Evolutionary conservation across 2,888 invertebrate species (phyloP).

Genomic region (Agrenia bidenticulata): DNA sequence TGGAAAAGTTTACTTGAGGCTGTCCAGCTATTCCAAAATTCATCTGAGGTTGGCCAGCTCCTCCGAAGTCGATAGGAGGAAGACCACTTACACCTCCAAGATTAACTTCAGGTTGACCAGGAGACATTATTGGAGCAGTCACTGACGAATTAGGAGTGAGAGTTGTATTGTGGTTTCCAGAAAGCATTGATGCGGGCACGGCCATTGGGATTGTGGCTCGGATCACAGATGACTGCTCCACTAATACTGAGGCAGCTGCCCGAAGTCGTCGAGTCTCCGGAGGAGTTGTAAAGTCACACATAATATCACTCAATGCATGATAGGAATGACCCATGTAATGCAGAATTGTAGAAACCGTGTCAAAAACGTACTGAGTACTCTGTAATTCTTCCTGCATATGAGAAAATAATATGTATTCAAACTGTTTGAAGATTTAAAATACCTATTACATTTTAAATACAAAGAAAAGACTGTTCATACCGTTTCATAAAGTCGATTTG

Average conservation of each 20-base stretch:
- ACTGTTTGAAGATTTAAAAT: too few relatives aligned
- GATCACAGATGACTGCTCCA: constrained; percentile 68
- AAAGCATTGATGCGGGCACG: constrained; percentile 23
- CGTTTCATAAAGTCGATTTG: constrained; percentile 39
- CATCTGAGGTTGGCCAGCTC: constrained; percentile 21
- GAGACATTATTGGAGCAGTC: constrained; percentile 3
- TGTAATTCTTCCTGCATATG: constrained; percentile 41
- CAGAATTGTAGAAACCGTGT: constrained; percentile 74
- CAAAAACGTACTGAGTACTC: constrained; percentile 67
- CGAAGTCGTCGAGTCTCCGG: constrained; percentile 68
- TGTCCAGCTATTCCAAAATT: constrained; percentile 28
- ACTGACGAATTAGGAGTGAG: constrained; percentile 12
- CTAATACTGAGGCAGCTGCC: constrained; percentile 68
- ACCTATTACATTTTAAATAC: too few relatives aligned
- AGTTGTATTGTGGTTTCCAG: constrained; percentile 7
- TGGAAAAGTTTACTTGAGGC: not conserved
- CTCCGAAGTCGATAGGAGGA: constrained; percentile 25
- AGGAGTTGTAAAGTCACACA: constrained; percentile 67
- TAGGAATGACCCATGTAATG: constrained; percentile 86
- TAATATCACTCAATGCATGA: constrained; percentile 84
- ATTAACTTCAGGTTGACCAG: constrained; percentile 17
- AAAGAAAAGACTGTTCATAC: constrained; percentile 23
- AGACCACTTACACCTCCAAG: constrained; percentile 10
- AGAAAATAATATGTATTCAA: not conserved
- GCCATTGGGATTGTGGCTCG: constrained; percentile 67